Evolutionary conservation across 2,888 invertebrate species (phyloP).

Genomic region (Strigamia crassipes): DNA sequence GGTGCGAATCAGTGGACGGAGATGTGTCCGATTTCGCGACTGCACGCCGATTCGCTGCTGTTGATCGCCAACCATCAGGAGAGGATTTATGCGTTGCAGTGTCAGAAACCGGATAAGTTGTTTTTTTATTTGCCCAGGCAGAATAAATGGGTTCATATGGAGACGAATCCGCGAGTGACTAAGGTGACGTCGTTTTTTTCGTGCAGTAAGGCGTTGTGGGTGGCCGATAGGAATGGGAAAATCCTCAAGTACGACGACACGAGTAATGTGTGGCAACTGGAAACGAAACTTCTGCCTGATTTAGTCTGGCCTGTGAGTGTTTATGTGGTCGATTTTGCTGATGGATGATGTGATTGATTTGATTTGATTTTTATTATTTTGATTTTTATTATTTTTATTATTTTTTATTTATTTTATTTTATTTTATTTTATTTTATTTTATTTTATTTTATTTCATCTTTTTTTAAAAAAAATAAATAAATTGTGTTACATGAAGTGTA

Average conservation of each 20-base stretch:
- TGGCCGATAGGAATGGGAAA: background rate
- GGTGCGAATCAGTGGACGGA: background rate
- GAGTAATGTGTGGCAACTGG: background rate
- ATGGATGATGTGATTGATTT: background rate
- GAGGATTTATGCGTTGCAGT: background rate
- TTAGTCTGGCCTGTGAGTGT: conserved; percentile 6
- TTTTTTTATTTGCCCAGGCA: background rate
- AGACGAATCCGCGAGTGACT: background rate
- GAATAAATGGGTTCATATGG: conserved; percentile 21
- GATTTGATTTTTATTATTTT: too few relatives aligned
- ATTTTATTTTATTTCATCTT: too few relatives aligned
- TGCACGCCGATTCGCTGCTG: background rate
- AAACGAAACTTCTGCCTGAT: background rate
- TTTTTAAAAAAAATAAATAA: too few relatives aligned
- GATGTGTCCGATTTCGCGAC: background rate
- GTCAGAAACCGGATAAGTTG: background rate
- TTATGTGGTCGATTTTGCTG: background rate
- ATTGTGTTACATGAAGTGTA: too few relatives aligned
- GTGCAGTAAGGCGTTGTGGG: background rate
- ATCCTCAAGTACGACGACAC: background rate
- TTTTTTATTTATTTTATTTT: too few relatives aligned
- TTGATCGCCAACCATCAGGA: background rate
- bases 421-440: too few relatives aligned
- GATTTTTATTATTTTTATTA: too few relatives aligned
- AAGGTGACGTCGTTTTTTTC: background rate